A percentile compares a stretch with the other conserved stretches of the same genome.
Evolutionary conservation across 1,140 invertebrate species (phyloP).

Genomic region (Arctopsyche grandis): DNA sequence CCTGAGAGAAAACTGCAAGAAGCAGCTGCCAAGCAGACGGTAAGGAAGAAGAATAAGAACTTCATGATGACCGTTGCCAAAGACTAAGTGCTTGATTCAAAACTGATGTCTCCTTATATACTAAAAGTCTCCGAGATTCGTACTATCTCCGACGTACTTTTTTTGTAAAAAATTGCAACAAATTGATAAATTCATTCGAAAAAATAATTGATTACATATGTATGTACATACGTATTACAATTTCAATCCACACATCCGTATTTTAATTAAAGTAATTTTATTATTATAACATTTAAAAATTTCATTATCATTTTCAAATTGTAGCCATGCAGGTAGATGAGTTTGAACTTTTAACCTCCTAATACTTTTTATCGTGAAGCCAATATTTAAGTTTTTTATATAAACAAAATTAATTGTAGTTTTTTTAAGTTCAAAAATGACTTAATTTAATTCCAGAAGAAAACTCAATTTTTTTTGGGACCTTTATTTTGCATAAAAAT

Average conservation of each 20-base stretch:
- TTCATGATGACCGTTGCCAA: slow-evolving; percentile 29
- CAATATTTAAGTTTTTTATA: too few relatives aligned
- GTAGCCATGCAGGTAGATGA: background rate
- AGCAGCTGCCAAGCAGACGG: slow-evolving; percentile 34
- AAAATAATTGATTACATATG: too few relatives aligned
- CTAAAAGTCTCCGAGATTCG: background rate
- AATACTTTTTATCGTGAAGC: too few relatives aligned
- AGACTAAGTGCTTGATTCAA: background rate
- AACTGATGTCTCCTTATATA: background rate
- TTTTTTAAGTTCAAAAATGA: too few relatives aligned
- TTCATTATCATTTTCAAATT: too few relatives aligned
- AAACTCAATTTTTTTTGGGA: background rate
- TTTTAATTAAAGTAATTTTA: too few relatives aligned
- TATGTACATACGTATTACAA: too few relatives aligned
- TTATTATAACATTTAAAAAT: too few relatives aligned
- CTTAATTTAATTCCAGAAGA: background rate
- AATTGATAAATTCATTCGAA: too few relatives aligned
- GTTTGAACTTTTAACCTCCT: too few relatives aligned
- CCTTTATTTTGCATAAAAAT: slow-evolving; percentile 25
- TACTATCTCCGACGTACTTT: background rate
- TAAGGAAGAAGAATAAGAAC: slow-evolving; percentile 28
- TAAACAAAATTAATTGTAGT: too few relatives aligned
- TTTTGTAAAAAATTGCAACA: background rate
- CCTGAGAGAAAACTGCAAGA: slow-evolving; percentile 1
- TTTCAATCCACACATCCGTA: too few relatives aligned